These are phyloP conservation scores for Platyrinchus mystaceus DNA, from an alignment of 2,797 vertebrate genomes.

Conservation along the genomic window DNA sequence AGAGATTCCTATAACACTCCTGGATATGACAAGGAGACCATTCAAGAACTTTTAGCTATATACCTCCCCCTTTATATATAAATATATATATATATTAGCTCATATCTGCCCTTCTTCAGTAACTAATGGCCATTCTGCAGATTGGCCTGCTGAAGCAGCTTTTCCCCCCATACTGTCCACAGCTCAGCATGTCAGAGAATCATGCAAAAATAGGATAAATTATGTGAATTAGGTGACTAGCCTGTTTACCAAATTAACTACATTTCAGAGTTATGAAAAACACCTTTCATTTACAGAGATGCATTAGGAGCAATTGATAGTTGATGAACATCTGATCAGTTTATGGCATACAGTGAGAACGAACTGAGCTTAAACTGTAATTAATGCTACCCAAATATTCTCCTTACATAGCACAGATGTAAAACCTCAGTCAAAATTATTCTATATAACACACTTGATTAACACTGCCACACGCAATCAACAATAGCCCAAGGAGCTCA, in stretches of 20 bases:
- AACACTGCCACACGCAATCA: neutral
- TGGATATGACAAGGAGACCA: neutral
- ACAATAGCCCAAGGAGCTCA: neutral
- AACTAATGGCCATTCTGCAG: neutral
- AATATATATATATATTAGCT: neutral
- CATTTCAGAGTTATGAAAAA: neutral
- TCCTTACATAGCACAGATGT: neutral
- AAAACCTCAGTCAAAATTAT: neutral
- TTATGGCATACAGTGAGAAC: neutral
- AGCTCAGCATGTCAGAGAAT: neutral
- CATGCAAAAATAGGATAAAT: neutral
- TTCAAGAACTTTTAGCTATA: neutral
- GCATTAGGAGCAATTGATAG: neutral
- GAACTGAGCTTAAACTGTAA: neutral
- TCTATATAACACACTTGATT: neutral
- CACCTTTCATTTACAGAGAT: neutral
- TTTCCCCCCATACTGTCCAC: neutral
- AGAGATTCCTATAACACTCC: neutral
- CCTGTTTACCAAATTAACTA: neutral
- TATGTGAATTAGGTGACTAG: neutral
- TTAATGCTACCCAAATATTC: neutral
- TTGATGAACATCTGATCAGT: neutral
- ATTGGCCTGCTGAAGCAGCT: neutral
- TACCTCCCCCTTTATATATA: neutral
- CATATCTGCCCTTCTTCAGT: neutral